Conservation (phyloP, 2,797 vertebrate species). For the Lacerta bilineata region DNA sequence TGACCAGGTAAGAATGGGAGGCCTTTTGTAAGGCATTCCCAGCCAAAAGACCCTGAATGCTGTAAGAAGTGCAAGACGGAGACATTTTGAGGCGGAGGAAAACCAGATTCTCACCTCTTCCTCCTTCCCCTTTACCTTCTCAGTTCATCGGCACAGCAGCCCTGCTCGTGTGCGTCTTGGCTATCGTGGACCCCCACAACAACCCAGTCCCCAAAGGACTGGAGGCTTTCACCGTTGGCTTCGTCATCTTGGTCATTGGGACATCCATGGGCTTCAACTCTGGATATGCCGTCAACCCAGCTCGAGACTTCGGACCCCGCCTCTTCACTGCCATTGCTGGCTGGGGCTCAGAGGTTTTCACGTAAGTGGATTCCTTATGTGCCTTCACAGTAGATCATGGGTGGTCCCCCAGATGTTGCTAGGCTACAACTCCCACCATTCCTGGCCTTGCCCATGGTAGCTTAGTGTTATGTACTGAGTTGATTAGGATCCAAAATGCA, state of each 20-base stretch:
- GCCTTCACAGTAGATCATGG: background rate
- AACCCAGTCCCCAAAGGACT: constrained; percentile 91
- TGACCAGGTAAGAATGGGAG: constrained; percentile 88
- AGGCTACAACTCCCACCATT: too few relatives aligned
- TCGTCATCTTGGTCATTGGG: constrained; percentile 95
- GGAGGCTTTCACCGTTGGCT: constrained; percentile 97
- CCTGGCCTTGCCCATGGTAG: too few relatives aligned
- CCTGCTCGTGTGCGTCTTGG: constrained; percentile 93
- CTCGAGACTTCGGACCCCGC: constrained; percentile 95
- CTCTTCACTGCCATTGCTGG: constrained; percentile 94
- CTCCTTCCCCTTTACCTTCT: accelerated
- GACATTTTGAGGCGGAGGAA: background rate
- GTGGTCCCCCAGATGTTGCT: too few relatives aligned
- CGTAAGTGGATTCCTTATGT: constrained; percentile 80
- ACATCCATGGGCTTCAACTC: constrained; percentile 98
- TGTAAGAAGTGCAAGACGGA: background rate
- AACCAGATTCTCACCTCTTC: background rate
- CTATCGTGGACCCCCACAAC: constrained; percentile 96
- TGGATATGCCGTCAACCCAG: constrained; percentile 97
- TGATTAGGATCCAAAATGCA: too few relatives aligned
- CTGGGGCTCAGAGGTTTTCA: constrained; percentile 92
- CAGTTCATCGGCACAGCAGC: constrained; percentile 95
- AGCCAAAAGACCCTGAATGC: background rate
- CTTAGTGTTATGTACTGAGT: too few relatives aligned
- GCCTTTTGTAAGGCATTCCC: background rate